Evolutionary conservation across 2,113 vertebrate species (phyloP), one percentile per base, ranked within the genome.

Genomic region (Syngnathus floridae): DNA sequence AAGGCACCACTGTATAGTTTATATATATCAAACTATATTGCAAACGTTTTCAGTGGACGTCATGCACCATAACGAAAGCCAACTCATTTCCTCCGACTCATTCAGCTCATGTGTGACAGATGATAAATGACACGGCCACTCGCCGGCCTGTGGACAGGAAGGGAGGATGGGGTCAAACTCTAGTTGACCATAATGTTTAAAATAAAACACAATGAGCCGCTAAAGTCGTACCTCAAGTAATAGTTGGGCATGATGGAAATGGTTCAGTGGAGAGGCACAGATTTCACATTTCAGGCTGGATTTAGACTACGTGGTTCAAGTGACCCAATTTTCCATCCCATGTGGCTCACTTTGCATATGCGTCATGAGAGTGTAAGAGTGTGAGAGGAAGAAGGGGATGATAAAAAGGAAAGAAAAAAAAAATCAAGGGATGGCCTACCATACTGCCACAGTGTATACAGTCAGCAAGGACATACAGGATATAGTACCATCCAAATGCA

Each of bases 81-180:
- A 43, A 71, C 68, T 75, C n/a, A 19, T 81, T 80, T 72, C 78
- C 76, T 51, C 19, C 1, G 48, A 51, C 72, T 68, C 37, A 60
- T 77, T 72, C 62, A 63, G 59, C 76, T 80, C 65, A 69, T 69
- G 71, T 80, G 65, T 74, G 71, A 65, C 64, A 37, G 36, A 62
- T 86, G 85, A 87, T 83, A 78, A 81, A 83, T 85, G 87, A 85
- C 81, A 74, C 10, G 12, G 80, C 78, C 63, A 64, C 41, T 56
- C 85, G 80, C 74, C 8, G 12, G 81, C 78, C 62, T 62, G 41
- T 48, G 61, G 58, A 75, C 67, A 79, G 77, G 74, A 73, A 78
- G 62, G 68, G 66, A 72, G 73, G 46, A 63, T 64, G 41, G 49
- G 41, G 59, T 71, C 62, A 73, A 57, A 37, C 69, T 59, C 64